phyloP scores from a whole-genome alignment of 1,140 invertebrate genomes.

The Latrodectus geometricus region DNA sequence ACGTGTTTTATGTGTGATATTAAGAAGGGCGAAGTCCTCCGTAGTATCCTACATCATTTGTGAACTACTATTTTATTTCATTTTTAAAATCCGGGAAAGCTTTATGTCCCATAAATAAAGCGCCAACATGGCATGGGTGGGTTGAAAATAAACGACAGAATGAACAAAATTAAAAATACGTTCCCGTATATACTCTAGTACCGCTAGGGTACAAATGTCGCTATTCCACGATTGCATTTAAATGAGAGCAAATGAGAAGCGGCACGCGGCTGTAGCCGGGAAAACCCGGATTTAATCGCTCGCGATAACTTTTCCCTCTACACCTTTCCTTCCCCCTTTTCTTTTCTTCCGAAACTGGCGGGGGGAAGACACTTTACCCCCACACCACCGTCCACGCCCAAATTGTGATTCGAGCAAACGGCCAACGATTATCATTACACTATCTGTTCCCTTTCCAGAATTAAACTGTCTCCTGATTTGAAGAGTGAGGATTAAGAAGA shows the following conservation, averaged over 20 bases:
- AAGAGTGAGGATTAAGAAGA: constrained; percentile 53
- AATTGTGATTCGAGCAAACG: constrained; percentile 44
- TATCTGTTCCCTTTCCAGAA: constrained; percentile 42
- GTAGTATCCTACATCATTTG: no score
- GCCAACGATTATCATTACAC: constrained; percentile 56
- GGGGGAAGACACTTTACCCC: neutral
- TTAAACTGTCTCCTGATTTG: constrained; percentile 57
- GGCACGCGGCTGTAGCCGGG: constrained; percentile 21
- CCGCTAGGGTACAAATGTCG: neutral
- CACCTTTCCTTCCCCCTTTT: neutral
- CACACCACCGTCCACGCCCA: neutral
- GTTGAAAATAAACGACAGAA: constrained; percentile 42
- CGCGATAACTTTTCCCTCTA: constrained; percentile 25
- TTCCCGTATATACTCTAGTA: neutral
- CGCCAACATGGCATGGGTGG: neutral
- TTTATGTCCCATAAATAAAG: constrained; percentile 59
- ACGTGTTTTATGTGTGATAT: no score
- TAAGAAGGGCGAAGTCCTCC: no score
- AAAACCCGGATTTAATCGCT: constrained; percentile 52
- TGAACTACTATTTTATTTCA: constrained; percentile 4
- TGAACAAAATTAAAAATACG: constrained; percentile 57
- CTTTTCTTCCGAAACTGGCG: no score
- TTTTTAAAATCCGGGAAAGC: constrained; percentile 35
- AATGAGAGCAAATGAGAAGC: constrained; percentile 51
- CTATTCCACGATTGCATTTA: constrained; percentile 55